Evolutionary conservation across 2,797 vertebrate genomes (phyloP), one percentile per base, ranked within the genome.

Genomic region (Acestrorhynchus altus): DNA sequence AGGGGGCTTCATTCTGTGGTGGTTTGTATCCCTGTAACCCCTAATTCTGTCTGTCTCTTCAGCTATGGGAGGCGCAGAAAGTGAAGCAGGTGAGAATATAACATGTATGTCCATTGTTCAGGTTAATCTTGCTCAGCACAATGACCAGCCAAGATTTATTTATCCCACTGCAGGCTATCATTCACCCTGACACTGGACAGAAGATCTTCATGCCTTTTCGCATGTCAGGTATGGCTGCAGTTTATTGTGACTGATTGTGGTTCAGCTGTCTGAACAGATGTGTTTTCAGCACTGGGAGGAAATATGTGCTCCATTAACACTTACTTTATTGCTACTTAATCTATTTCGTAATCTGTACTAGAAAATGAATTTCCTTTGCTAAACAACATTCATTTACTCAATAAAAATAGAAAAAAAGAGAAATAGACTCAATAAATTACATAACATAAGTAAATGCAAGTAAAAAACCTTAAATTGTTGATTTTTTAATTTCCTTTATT

Each of bases 131-230:
- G 22, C 11, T 24, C 52, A 42, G 4, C 39, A 60, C 68, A 49
- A 46, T 35, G 26, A 67, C 61, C 54, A 4, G 13, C 7, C 31
- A 42, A 66, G 44, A 57, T 64, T 78, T 83, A 88, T 91, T 86
- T 91, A 5, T 83, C 79, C 87, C 80, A 87, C 87, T 88, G 20
- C 92, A 99, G 98, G 98, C 97, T 87, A 97, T 98, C 90, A 95
- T 99, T 89, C 98, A 98, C 68, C 98, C 97, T 0, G 97, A 99
- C 85, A 98, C 96, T 2, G 96, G 97, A 9, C 95, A 99, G 93
- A 97, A 97, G 92, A 98, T 98, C 92, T 98, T 98, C 93, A 98
- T 99, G 97, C 97, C 98, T 83, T 99, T 99, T 90, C 92, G 97
- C 82, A 98, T 98, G 97, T 99, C 97, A 96, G 97, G 97, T 98